Conservation (phyloP, 2,113 vertebrate species). For the Butorides virescens region DNA sequence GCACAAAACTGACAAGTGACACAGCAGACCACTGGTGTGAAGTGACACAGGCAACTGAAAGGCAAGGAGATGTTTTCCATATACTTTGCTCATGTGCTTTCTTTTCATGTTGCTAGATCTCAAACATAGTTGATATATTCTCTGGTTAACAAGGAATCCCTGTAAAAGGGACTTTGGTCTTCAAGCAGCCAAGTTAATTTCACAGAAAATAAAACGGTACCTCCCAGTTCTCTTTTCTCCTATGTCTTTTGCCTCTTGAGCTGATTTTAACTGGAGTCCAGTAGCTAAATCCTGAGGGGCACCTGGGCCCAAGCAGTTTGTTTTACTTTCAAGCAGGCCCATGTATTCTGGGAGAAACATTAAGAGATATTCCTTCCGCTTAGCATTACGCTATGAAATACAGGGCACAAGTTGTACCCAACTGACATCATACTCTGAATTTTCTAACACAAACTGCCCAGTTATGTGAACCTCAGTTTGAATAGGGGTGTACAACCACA, state of each 20-base stretch:
- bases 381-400: background rate
- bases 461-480: background rate
- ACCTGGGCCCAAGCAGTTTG: background rate
- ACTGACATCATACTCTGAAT: background rate
- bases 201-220: background rate
- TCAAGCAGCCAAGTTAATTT: background rate
- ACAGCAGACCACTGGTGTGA: background rate
- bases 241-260: background rate
- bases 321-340: background rate
- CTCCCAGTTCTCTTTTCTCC: background rate
- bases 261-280: background rate
- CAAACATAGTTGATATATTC: background rate
- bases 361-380: background rate
- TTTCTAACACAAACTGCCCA: background rate
- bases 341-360: background rate
- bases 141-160: background rate
- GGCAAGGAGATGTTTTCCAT: background rate
- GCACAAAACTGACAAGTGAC: background rate
- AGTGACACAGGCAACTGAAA: background rate
- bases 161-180: background rate
- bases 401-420: background rate
- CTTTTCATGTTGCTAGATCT: background rate
- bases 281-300: background rate
- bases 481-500: background rate
- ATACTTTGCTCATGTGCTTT: background rate